phyloP scores from a whole-genome alignment of 1,140 invertebrate species.

The Metopolophium dirhodum region DNA sequence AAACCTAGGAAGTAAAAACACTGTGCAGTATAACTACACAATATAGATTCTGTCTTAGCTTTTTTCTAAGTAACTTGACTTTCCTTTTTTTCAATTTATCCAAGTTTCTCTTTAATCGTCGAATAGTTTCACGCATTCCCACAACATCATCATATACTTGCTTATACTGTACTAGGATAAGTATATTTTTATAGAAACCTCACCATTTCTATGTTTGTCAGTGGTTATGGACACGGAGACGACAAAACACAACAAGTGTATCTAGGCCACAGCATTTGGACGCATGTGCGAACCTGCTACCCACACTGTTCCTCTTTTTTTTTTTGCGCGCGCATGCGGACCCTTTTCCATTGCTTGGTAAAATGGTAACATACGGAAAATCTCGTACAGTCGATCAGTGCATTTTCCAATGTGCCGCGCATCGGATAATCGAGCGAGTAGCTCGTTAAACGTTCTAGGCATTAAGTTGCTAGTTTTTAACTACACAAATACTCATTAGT shows the following conservation, averaged over 20 bases:
- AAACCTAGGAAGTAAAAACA: background rate
- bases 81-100: constrained; percentile 28
- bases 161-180: background rate
- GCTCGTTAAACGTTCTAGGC: background rate
- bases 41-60: background rate
- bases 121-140: background rate
- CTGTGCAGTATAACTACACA: background rate
- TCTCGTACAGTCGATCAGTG: constrained; percentile 31
- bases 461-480: background rate
- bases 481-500: background rate
- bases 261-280: constrained; percentile 25
- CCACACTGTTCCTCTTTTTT: background rate
- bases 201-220: constrained; percentile 25
- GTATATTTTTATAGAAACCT: constrained; percentile 1
- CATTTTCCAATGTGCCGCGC: constrained; percentile 34
- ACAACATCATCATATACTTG: background rate
- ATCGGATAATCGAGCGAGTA: background rate
- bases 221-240: constrained; percentile 36
- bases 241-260: constrained; percentile 42
- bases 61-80: background rate
- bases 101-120: background rate
- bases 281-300: constrained; percentile 32
- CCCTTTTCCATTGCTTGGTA: background rate
- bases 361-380: constrained; percentile 38
- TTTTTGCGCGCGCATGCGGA: constrained; percentile 16